Base-by-base conservation (phyloP, 1,140 invertebrate species). In the Drosophila mayri region DNA sequence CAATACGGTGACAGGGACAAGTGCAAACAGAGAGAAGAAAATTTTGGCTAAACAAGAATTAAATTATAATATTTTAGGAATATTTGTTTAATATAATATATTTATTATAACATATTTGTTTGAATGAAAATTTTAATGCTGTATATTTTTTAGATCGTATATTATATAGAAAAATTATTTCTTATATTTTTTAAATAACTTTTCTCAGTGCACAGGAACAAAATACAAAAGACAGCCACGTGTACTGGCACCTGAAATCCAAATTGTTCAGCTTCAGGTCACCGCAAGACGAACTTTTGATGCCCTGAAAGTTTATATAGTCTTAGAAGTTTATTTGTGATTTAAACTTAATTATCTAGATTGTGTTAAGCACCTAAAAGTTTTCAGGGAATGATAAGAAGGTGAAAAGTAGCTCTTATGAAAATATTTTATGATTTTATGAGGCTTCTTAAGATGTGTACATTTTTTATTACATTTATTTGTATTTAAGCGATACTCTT, bases 161-260 rank as follows among this genome's bases (percentile, higher is more conserved):
- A 22, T 22, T 4, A 16, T 8, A 4, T 1, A 1, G 11, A 1
- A 9, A 4, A 46, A 46, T 16, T 16, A 25, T 25, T 49, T 30
- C 2, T 1, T 0, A 25, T 16, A 22, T 37, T 37, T 8, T 37
- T 16, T 2, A 12, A 4, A 18, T 7, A 30, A 16, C 0, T 54
- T 37, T 22, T 54, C 4, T 54, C 50, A 54, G 50, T 54, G 65
- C 22, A 40, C 47, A 40, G n/a, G 2, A 22, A 55, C 66, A 47
- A 58, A 54, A 47, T 52, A 43, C 40, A 65, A 76, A 76, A 22
- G 37, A 37, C 52, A 54, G 72, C 59, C 58, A 66, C 66, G 68
- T 54, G 75, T 50, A 44, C 63, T 40, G 55, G 37, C 50, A 85
- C 76, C 71, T 76, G 76, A 47, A 52, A 67, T 41, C 64, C 20